Conservation (phyloP, 2,113 vertebrate genomes). For the Plotosus lineatus region DNA sequence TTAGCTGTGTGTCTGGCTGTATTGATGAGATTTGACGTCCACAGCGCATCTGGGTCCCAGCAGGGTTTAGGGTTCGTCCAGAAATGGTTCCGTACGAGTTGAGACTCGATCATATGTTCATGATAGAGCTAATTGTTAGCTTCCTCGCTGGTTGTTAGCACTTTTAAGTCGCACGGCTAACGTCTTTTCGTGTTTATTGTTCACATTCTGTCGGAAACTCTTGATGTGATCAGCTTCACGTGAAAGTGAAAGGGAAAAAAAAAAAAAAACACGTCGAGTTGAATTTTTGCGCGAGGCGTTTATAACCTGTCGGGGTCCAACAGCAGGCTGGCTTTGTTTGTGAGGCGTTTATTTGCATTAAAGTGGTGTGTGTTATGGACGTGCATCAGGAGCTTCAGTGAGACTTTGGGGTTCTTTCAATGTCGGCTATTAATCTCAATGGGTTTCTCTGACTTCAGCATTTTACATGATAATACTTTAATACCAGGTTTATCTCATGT, state of each 20-base stretch:
- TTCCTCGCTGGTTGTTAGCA: not conserved
- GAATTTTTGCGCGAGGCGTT: not conserved
- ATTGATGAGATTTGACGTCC: not conserved
- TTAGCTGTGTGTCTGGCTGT: not conserved
- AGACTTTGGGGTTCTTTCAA: not conserved
- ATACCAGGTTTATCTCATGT: not conserved
- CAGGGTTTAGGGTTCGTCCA: too few species aligned
- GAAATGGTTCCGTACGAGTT: too few species aligned
- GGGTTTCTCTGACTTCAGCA: conserved; percentile 2
- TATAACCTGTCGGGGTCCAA: not conserved
- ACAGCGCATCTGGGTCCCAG: not conserved
- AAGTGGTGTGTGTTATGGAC: not conserved
- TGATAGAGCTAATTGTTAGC: not conserved
- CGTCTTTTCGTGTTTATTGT: not conserved
- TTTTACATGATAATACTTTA: conserved; percentile 42
- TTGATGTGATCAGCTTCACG: not conserved
- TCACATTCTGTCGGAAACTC: not conserved
- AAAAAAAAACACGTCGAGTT: not conserved
- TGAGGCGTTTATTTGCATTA: conserved; percentile 1
- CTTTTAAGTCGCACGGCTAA: conserved; percentile 13
- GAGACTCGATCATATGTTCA: not conserved
- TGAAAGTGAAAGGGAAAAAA: too few species aligned
- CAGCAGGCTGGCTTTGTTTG: not conserved
- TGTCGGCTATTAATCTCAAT: conserved; percentile 10
- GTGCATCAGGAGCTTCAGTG: not conserved